These are phyloP conservation scores for Fukomys damarensis DNA, from an alignment of 2,113 vertebrate genomes.

Conservation along the genomic window DNA sequence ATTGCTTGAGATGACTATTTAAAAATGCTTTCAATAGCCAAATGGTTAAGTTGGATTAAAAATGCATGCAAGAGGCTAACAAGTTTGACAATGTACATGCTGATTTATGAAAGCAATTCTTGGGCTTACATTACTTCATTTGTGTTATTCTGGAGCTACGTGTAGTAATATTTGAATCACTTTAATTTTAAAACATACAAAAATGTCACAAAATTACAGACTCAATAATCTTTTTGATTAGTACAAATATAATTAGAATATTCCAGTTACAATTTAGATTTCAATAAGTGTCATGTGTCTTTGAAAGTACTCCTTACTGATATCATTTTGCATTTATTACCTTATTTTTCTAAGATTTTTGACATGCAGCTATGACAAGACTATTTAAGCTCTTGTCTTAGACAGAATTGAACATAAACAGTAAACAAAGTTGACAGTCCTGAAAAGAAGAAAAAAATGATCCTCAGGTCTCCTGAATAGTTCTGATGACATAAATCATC, in stretches of 20 bases:
- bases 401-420: constrained; percentile 71
- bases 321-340: constrained; percentile 62
- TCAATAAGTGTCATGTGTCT: constrained; percentile 60
- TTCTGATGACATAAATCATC: constrained; percentile 65
- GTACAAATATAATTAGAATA: constrained; percentile 66
- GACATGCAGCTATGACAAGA: constrained; percentile 51
- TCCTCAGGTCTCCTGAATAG: constrained; percentile 67
- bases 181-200: constrained; percentile 57
- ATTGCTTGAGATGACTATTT: constrained; percentile 21
- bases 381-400: constrained; percentile 67
- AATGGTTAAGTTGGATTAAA: constrained; percentile 68
- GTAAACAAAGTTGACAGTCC: constrained; percentile 77
- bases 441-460: constrained; percentile 70
- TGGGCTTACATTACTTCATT: constrained; percentile 72
- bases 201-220: constrained; percentile 58
- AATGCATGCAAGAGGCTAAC: constrained; percentile 62
- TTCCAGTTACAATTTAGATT: constrained; percentile 70
- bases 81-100: constrained; percentile 62
- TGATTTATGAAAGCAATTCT: constrained; percentile 68
- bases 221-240: constrained; percentile 66
- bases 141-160: constrained; percentile 73
- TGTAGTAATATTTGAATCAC: constrained; percentile 70
- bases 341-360: constrained; percentile 73
- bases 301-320: constrained; percentile 59
- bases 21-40: constrained; percentile 64